These are phyloP conservation scores for Ploceus nigricollis DNA, from an alignment of 2,113 vertebrate genomes.

Conservation along the genomic window DNA sequence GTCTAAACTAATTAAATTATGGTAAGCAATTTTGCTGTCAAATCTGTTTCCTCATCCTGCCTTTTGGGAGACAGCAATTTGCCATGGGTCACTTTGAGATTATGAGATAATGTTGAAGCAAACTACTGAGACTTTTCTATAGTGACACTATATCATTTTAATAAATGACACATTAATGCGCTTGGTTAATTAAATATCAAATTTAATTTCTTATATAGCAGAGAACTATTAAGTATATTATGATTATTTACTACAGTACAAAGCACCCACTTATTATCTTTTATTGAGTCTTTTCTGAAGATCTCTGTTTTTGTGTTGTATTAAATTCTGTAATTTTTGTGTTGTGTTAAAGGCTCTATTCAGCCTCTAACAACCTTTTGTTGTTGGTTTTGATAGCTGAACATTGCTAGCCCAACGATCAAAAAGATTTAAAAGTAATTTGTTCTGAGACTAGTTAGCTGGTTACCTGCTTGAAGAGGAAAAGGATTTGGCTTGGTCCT, in stretches of 20 bases:
- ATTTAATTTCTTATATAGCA: neutral
- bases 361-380: neutral
- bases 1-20: neutral
- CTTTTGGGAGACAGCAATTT: neutral
- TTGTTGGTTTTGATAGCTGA: neutral
- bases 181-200: neutral
- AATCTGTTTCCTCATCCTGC: neutral
- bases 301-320: neutral
- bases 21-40: neutral
- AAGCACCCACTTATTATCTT: neutral
- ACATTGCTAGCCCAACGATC: neutral
- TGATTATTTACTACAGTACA: neutral
- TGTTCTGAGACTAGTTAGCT: neutral
- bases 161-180: neutral
- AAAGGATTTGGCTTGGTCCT: accelerated
- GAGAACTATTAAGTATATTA: neutral
- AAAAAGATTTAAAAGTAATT: neutral
- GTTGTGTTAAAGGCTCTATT: neutral
- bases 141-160: neutral
- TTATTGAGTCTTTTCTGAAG: neutral
- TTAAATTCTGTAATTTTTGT: neutral
- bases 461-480: neutral
- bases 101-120: neutral
- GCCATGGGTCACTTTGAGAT: neutral
- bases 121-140: neutral